Percentiles rank a stretch among this genome's conserved stretches.
Evolutionary conservation across 2,888 invertebrate species (phyloP).

Genomic region (Machimus atricapillus): DNA sequence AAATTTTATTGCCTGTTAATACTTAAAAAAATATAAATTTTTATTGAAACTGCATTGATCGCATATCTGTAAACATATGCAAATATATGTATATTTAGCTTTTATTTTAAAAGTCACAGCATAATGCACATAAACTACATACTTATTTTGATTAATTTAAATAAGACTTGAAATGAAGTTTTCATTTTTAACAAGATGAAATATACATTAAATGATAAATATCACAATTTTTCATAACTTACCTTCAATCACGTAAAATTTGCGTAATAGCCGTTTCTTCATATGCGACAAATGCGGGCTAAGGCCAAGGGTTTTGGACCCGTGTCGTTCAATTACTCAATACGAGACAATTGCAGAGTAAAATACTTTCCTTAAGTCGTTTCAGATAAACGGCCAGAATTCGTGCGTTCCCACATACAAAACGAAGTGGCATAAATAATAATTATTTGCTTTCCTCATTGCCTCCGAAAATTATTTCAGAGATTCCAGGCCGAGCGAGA

Average conservation of each 20-base stretch:
- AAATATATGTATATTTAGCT: no score
- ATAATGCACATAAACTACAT: no score
- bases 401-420: background rate
- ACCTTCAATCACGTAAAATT: background rate
- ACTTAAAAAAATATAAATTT: no score
- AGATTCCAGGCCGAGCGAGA: background rate
- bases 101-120: no score
- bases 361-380: background rate
- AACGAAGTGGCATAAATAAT: background rate
- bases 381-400: background rate
- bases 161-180: background rate
- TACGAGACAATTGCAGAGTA: background rate
- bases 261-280: background rate
- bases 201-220: background rate
- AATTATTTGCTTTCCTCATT: background rate
- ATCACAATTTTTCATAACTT: background rate
- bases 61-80: no score
- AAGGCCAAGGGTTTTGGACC: background rate
- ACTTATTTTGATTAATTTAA: background rate
- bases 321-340: background rate
- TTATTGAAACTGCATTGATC: no score
- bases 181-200: background rate
- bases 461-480: background rate
- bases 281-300: background rate
- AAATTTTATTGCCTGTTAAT: no score